phyloP scores from a whole-genome alignment of 1,140 invertebrate species.

The Orchesella cincta region DNA sequence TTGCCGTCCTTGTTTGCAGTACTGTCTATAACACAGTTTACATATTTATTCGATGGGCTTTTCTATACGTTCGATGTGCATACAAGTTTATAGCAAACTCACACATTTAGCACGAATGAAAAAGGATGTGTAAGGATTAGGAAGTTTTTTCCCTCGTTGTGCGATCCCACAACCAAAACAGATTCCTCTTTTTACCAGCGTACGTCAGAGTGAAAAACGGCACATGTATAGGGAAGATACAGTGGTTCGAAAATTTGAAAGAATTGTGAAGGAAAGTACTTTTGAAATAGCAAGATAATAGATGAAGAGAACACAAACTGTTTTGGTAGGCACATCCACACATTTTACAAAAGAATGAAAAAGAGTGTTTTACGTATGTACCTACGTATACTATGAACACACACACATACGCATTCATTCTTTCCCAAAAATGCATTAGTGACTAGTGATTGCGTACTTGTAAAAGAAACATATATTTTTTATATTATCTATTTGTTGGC shows the following conservation, averaged over 20 bases:
- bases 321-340: background rate
- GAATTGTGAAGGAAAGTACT: background rate
- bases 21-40: too few species aligned
- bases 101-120: constrained; percentile 9
- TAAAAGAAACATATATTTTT: background rate
- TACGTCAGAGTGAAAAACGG: too few species aligned
- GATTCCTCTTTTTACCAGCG: constrained; percentile 10
- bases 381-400: too few species aligned
- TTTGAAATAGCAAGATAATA: background rate
- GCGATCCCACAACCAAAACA: background rate
- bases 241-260: background rate
- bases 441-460: constrained; percentile 11
- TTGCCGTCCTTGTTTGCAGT: too few species aligned
- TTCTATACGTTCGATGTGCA: background rate
- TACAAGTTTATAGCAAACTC: background rate
- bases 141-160: background rate
- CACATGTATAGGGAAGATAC: background rate
- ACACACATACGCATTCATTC: constrained; percentile 1
- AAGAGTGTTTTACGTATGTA: too few species aligned
- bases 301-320: background rate
- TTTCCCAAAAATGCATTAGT: background rate
- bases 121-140: background rate
- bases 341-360: too few species aligned
- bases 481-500: too few species aligned
- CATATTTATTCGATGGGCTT: background rate